These are phyloP conservation scores for Potamarius usumacintae DNA, from an alignment of 2,113 vertebrate genomes.

Conservation along the genomic window DNA sequence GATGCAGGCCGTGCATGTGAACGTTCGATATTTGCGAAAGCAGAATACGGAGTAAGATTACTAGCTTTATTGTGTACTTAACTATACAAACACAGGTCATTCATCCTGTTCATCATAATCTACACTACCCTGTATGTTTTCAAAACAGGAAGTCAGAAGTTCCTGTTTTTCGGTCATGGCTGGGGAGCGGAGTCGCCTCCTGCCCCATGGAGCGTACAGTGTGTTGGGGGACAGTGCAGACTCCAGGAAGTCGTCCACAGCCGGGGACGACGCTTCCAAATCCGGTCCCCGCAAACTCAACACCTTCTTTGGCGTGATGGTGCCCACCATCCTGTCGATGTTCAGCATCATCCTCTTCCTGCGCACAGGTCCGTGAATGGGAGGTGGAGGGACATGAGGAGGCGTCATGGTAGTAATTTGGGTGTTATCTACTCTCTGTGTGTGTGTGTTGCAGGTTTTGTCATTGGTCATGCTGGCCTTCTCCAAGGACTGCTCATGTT, in stretches of 20 bases:
- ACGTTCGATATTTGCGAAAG: background rate
- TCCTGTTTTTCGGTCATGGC: conserved; percentile 71
- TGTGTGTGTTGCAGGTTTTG: conserved; percentile 76
- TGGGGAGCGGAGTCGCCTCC: conserved; percentile 80
- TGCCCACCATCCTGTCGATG: conserved; percentile 90
- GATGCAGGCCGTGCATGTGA: too few species aligned
- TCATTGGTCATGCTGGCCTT: conserved; percentile 86
- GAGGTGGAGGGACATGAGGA: background rate
- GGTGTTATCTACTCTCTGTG: background rate
- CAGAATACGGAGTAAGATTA: background rate
- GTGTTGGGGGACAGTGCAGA: conserved; percentile 47
- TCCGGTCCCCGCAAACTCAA: conserved; percentile 75
- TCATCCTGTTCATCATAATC: background rate
- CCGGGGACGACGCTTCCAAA: conserved; percentile 34
- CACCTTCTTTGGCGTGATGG: conserved; percentile 90
- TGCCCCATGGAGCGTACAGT: conserved; percentile 76
- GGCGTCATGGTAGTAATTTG: background rate
- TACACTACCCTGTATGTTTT: background rate
- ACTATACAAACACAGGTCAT: background rate
- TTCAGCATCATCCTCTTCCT: conserved; percentile 90
- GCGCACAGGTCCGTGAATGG: conserved; percentile 77
- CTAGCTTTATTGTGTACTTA: background rate
- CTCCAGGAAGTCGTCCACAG: conserved; percentile 42
- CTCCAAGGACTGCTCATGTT: conserved; percentile 85
- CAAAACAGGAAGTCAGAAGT: conserved; percentile 8